Base-by-base conservation (phyloP, 1,140 invertebrate species). In the Drosophila sechellia region DNA sequence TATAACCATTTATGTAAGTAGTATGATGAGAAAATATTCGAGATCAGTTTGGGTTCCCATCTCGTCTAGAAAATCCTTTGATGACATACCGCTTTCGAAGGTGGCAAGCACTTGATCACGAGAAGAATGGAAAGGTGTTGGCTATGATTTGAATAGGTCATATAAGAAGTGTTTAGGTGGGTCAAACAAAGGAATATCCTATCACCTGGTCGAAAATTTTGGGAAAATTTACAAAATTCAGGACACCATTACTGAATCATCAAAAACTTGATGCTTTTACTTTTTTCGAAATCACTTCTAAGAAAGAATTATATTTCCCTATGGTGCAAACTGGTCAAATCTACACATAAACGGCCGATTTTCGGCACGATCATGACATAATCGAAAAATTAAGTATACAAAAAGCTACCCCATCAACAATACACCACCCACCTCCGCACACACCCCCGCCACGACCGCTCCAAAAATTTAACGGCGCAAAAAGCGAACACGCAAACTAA, bases 381-480 rank as follows among this genome's bases (percentile, higher is more conserved):
- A 70, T 70, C 63, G 42, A 48, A 48, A 64, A 56, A 55, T 75
- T 75, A 50, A 59, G 45, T 68, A 43, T 77, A 68, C 73, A 59
- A 52, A 75, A 77, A 75, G n/a, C 72, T 35, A 75, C 72, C 72
- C 71, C 53, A 56, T 57, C 71, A 65, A 50, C 59, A 49, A 65
- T 45, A 34, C 50, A 42, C 52, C 50, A 39, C 37, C 43, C 50
- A 54, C 12, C 39, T 31, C 31, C 49, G 4, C 27, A 5, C 25
- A 31, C 35, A 13, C 27, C 39, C 39, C 53, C 13, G 15, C 53
- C 65, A 5, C 22, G 8, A 59, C 34, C 70, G 40, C 27, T 52
- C 70, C 65, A 74, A 74, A 61, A 78, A 79, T 83, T 83, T 83
- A 58, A 74, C 77, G 50, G 70, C 61, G 58, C 76, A 76, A 66